A percentile compares a stretch with the other conserved stretches of the same genome.
Conservation (phyloP, 2,888 invertebrate species). For the Drosophila ustulata region DNA sequence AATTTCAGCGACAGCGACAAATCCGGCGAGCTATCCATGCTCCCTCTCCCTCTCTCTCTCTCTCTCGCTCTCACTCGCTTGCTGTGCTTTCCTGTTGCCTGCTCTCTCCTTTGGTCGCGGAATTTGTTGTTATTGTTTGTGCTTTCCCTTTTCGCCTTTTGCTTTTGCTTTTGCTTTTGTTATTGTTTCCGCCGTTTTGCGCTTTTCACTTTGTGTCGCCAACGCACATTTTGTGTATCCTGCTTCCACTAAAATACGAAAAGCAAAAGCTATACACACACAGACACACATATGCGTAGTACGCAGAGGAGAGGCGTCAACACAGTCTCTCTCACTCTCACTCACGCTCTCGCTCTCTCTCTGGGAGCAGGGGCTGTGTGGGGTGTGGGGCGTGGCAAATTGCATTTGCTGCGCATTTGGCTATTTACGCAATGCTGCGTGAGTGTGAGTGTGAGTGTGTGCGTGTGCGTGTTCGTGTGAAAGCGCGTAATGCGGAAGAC, state of each 20-base stretch:
- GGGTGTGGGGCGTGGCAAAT: slow-evolving; percentile 74
- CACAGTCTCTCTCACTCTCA: slow-evolving; percentile 14
- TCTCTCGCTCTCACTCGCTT: slow-evolving; percentile 10
- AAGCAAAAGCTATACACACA: slow-evolving; percentile 49
- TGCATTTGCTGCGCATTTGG: slow-evolving; percentile 78
- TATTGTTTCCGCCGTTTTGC: slow-evolving; percentile 35
- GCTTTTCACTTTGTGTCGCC: slow-evolving; percentile 61
- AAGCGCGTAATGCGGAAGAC: slow-evolving; percentile 66
- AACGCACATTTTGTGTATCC: slow-evolving; percentile 79
- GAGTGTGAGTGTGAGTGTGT: slow-evolving; percentile 10
- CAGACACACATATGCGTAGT: slow-evolving; percentile 7
- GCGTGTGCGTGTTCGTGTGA: slow-evolving; percentile 17
- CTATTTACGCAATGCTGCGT: slow-evolving; percentile 69
- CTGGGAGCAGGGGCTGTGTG: not conserved
- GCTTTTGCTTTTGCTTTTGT: slow-evolving; percentile 24
- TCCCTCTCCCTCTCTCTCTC: not conserved
- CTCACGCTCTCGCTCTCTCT: not conserved
- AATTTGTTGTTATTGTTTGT: slow-evolving; percentile 15
- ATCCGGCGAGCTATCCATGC: slow-evolving; percentile 92
- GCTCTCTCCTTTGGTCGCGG: slow-evolving; percentile 30
- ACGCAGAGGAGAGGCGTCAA: slow-evolving; percentile 5
- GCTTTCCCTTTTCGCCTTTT: slow-evolving; percentile 8
- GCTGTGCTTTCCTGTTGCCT: not conserved
- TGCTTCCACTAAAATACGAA: slow-evolving; percentile 53
- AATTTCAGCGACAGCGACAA: slow-evolving; percentile 94